Base-by-base conservation (phyloP, 2,113 vertebrate species). In the Corythornis cristatus region DNA sequence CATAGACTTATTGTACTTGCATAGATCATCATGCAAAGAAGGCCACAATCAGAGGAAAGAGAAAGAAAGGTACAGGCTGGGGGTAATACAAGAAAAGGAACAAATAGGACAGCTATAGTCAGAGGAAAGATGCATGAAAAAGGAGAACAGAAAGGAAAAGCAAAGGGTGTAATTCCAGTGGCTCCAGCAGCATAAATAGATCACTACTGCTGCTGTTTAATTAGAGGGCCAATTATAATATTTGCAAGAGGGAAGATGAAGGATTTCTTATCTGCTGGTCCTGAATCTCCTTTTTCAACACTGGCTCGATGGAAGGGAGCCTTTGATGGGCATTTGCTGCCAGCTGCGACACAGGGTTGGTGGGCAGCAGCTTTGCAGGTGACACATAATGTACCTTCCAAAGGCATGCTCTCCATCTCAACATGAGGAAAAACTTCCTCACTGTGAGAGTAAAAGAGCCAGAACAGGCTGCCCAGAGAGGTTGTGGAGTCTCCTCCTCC, bases 311-410 rank as follows among this genome's bases (percentile, higher is more conserved):
- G 51, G 62, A 56, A 83, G 6, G 29, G 19, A 78, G 18, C 22
- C 31, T 86, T 53, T 43, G 31, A 60, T 48, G 37, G 56, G 40
- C 23, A 48, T 0, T 7, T 53, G 48, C 64, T 80, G 50, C 25
- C 61, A 61, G 62, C 48, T 28, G 17, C 2, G 2, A 29, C 79
- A n/a, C 62, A 35, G 29, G 26, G 62, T 4, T 16, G 45, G 33
- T 0, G 4, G 53, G 64, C 57, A 65, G 68, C 37, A 37, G 50
- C 90, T 25, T 48, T 18, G 62, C 29, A 42, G 53, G 25, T 6
- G 4, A 29, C 9, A 37, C 66, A 18, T 1, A 3, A 11, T 2
- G 23, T 40, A 33, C 8, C 57, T 48, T 48, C 15, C 4, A 3
- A 35, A 33, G 0, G 8, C 43, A 45, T 37, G 15, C 25, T 10